phyloP scores from a whole-genome alignment of 2,888 invertebrate species.

The Phragmatobia fuliginosa region DNA sequence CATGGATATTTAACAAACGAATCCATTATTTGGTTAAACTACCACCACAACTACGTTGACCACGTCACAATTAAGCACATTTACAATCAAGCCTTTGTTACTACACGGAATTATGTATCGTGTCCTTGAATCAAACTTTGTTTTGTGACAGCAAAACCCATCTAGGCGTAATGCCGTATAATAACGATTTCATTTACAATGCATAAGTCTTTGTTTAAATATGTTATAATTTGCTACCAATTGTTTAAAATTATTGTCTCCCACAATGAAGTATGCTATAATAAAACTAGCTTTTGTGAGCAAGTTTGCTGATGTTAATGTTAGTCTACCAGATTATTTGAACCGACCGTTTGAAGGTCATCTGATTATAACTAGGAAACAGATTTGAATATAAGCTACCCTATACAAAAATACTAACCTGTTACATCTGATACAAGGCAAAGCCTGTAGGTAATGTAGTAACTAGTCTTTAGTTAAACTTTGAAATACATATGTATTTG shows the following conservation, averaged over 20 bases:
- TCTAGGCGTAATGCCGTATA: conserved; percentile 9
- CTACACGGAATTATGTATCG: conserved; percentile 11
- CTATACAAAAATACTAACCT: neutral
- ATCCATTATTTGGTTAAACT: no score
- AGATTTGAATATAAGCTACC: neutral
- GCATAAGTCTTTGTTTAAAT: conserved; percentile 27
- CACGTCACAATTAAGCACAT: neutral
- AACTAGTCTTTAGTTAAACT: no score
- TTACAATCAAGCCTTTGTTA: neutral
- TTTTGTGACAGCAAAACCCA: conserved; percentile 26
- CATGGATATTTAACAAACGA: no score
- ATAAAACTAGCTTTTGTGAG: neutral
- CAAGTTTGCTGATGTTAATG: neutral
- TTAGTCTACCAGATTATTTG: neutral
- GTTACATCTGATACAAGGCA: neutral
- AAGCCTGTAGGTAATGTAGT: no score
- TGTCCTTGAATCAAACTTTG: conserved; percentile 36
- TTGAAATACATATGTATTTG: no score
- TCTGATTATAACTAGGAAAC: neutral
- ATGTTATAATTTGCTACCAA: conserved; percentile 25
- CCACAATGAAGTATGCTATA: neutral
- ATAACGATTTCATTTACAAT: conserved; percentile 27
- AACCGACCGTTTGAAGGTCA: neutral
- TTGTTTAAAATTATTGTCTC: conserved; percentile 21
- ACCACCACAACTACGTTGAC: no score